phyloP scores from a whole-genome alignment of 2,113 vertebrate genomes.

The Gallinago undulata region DNA sequence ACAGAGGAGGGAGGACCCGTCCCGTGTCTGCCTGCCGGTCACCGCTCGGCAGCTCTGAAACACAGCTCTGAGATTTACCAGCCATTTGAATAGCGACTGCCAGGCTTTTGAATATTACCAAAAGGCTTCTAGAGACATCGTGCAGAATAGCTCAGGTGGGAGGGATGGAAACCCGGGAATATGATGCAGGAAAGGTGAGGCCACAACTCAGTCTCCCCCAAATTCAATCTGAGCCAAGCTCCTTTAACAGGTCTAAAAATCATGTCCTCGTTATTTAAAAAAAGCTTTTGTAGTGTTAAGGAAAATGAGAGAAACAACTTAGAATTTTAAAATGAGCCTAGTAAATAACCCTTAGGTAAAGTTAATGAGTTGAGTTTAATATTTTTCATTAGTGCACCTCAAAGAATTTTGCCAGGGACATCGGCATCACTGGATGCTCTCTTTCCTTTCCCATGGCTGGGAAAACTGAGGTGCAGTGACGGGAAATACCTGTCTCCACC shows the following conservation, averaged over 20 bases:
- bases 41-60: neutral
- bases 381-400: neutral
- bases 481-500: neutral
- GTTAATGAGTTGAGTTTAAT: neutral
- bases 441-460: neutral
- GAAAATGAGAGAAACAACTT: neutral
- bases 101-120: fast-evolving
- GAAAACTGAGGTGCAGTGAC: neutral
- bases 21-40: fast-evolving
- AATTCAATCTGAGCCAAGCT: neutral
- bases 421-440: fast-evolving
- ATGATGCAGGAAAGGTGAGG: neutral
- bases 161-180: neutral
- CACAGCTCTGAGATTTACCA: neutral
- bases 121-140: neutral
- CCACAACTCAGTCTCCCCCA: neutral
- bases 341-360: neutral
- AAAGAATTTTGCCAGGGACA: neutral
- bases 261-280: neutral
- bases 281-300: neutral
- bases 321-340: neutral
- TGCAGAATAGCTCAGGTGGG: neutral
- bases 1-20: fast-evolving
- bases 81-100: neutral
- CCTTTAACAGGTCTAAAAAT: neutral